Evolutionary conservation across 2,888 invertebrate species (phyloP).

Genomic region (Bellardia pandia): DNA sequence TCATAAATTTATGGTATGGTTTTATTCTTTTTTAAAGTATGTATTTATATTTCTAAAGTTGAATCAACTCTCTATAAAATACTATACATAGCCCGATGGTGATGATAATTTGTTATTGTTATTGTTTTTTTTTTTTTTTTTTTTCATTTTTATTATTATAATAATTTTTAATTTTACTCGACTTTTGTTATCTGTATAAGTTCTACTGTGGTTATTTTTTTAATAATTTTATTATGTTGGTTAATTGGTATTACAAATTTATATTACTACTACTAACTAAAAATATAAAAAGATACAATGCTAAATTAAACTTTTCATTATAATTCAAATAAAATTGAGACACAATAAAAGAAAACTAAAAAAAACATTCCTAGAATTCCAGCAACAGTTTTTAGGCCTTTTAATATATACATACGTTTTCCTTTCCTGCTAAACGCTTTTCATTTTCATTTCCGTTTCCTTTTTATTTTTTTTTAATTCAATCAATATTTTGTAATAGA

Average conservation of each 20-base stretch:
- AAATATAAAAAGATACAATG: background rate
- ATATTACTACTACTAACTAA: background rate
- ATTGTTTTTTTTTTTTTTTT: background rate
- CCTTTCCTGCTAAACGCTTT: background rate
- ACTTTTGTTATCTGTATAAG: slow-evolving; percentile 9
- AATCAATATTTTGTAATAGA: slow-evolving; percentile 51
- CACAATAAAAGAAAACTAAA: too few species aligned
- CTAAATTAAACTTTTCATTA: too few species aligned
- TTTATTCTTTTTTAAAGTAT: slow-evolving; percentile 5
- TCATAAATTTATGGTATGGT: slow-evolving; percentile 31
- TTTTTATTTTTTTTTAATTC: slow-evolving; percentile 3
- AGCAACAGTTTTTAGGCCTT: too few species aligned
- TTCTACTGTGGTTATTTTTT: background rate
- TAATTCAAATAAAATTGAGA: too few species aligned
- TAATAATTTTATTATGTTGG: background rate
- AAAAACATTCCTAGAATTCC: too few species aligned
- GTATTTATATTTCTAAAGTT: slow-evolving; percentile 29
- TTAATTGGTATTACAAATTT: too few species aligned
- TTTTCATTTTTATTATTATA: slow-evolving; percentile 13
- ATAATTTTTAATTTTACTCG: background rate
- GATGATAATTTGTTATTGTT: slow-evolving; percentile 46
- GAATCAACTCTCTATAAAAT: slow-evolving; percentile 53
- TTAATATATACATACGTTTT: background rate
- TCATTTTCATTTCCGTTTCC: background rate
- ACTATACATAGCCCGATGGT: slow-evolving; percentile 14